Base-by-base conservation (phyloP, 92 coral and sea anemone genomes). In the Siderastrea radians region DNA sequence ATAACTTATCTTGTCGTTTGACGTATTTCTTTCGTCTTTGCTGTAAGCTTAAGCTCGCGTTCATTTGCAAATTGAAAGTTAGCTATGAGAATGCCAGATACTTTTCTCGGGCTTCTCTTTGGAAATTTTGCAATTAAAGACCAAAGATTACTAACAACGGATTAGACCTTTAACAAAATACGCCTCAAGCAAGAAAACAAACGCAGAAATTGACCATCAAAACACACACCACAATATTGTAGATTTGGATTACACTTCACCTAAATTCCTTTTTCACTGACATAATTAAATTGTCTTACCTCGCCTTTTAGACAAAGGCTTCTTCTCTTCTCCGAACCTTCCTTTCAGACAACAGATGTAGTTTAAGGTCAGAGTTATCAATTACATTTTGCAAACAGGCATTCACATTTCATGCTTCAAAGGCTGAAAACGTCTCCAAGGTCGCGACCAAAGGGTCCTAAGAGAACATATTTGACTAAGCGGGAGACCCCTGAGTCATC, bases 341-440 rank as follows among this genome's bases (percentile, higher is more conserved):
- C 38, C 74, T 45, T 78, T 78, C 81, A 59, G 50, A 62, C n/a
- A 47, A 77, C 44, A 78, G 57, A 44, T 13, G 17, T 54, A 65
- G 70, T 8, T 11, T 19, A 16, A 51, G 50, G 38, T 15, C 5
- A 55, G 9, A 50, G 58, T 26, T 19, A 50, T 73, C 59, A 17
- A 13, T 70, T 70, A 45, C 75, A 70, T 70, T 48, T 48, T 70
- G 54, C 53, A 70, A 38, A 66, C 71, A 48, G 15, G 3, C 75
- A 53, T 53, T 26, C 38, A 26, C 38, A 26, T 26, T 26, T 26
- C 38, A 26, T 26, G 16, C 16, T 1, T 61, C 48, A 38, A 3
- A 44, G 72, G 6, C 48, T 17, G 7, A 66, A 44, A 49, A 17
- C 72, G 72, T 65, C n/a, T 49, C 77, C 50, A 6, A 0, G 49